phyloP scores from a whole-genome alignment of 2,888 invertebrate genomes.

The Xanthorhoe designata region DNA sequence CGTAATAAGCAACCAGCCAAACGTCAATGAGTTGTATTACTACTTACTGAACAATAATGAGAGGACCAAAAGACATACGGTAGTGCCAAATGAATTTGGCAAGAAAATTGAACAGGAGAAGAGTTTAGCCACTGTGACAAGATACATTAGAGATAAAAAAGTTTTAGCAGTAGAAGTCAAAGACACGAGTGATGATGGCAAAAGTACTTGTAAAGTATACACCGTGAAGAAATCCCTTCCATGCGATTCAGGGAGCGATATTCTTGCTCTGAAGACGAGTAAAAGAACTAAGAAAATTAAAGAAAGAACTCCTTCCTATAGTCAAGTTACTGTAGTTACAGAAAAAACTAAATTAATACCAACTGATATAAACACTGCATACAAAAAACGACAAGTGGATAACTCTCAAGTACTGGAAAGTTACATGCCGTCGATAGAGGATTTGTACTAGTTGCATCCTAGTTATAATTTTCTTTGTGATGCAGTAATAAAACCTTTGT shows the following conservation, averaged over 20 bases:
- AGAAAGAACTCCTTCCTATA: slow-evolving; percentile 17
- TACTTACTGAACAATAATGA: slow-evolving; percentile 42
- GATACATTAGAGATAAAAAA: slow-evolving; percentile 60
- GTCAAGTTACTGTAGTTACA: slow-evolving; percentile 24
- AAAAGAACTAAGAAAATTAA: slow-evolving; percentile 59
- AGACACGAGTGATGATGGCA: slow-evolving; percentile 47
- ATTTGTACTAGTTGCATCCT: slow-evolving; percentile 46
- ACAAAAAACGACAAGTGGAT: slow-evolving; percentile 62
- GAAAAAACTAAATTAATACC: slow-evolving; percentile 30
- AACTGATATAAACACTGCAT: too few relatives aligned
- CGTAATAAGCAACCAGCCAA: slow-evolving; percentile 36
- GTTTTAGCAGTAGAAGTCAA: slow-evolving; percentile 68
- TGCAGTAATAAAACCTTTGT: not conserved
- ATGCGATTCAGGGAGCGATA: slow-evolving; percentile 60
- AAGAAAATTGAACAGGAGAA: slow-evolving; percentile 44
- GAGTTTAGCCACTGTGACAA: slow-evolving; percentile 59
- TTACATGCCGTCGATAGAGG: slow-evolving; percentile 68
- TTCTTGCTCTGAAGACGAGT: slow-evolving; percentile 53
- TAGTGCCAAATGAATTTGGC: slow-evolving; percentile 10
- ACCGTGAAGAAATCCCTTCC: slow-evolving; percentile 61
- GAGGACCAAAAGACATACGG: slow-evolving; percentile 28
- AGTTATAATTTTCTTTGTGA: not conserved
- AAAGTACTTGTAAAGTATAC: slow-evolving; percentile 61
- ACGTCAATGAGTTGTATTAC: slow-evolving; percentile 48
- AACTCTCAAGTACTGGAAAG: slow-evolving; percentile 61